Evolutionary conservation across 2,797 vertebrate genomes (phyloP).

Genomic region (Sardinella longiceps): DNA sequence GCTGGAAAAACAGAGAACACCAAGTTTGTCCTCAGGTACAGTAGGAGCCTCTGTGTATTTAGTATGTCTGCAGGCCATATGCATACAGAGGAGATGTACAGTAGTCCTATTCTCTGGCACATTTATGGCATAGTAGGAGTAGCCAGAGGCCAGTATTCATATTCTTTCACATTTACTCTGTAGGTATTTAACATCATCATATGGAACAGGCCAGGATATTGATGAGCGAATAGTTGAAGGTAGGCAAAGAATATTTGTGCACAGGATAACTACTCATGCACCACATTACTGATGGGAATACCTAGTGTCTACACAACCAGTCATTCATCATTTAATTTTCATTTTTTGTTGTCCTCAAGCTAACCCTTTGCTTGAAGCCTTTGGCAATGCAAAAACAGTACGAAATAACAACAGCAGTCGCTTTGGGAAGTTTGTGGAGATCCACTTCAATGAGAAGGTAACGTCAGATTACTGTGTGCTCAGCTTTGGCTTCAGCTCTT

Average conservation of each 20-base stretch:
- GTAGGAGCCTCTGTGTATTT: not conserved
- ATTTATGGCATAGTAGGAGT: not conserved
- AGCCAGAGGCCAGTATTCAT: not conserved
- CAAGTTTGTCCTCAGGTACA: slow-evolving; percentile 99
- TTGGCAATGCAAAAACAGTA: slow-evolving; percentile 98
- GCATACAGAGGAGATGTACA: not conserved
- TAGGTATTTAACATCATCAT: slow-evolving; percentile 96
- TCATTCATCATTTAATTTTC: not conserved
- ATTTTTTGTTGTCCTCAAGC: slow-evolving; percentile 73
- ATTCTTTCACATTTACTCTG: slow-evolving; percentile 34
- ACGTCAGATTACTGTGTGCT: not conserved
- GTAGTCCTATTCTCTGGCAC: not conserved
- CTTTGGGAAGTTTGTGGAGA: slow-evolving; percentile 99
- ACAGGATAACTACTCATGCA: not conserved
- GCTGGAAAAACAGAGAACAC: slow-evolving; percentile 99
- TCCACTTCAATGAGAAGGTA: slow-evolving; percentile 98
- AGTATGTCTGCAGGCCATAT: not conserved
- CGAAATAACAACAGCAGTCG: slow-evolving; percentile 99
- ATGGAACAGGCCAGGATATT: slow-evolving; percentile 96
- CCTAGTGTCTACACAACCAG: not conserved
- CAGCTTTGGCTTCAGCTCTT: not conserved
- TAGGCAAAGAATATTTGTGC: slow-evolving; percentile 54
- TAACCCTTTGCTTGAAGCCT: slow-evolving; percentile 95
- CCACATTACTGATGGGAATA: not conserved
- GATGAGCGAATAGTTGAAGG: slow-evolving; percentile 99